Evolutionary conservation across 2,888 invertebrate genomes (phyloP).

Genomic region (Panzeria rudis): DNA sequence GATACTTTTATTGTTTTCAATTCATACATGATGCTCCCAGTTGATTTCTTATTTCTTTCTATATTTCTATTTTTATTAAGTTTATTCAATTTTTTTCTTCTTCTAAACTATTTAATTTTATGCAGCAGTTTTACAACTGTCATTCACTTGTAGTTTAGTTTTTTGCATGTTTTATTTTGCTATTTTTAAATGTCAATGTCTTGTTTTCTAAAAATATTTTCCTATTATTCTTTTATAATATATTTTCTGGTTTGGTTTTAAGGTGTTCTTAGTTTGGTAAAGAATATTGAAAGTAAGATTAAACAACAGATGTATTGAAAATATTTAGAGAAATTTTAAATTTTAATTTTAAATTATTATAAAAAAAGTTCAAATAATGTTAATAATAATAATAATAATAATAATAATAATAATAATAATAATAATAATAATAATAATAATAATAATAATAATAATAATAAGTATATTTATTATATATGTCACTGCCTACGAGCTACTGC

Average conservation of each 20-base stretch:
- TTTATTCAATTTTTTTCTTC: neutral
- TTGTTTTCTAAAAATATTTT: slow-evolving; percentile 54
- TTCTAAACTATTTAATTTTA: slow-evolving; percentile 70
- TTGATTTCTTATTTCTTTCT: slow-evolving; percentile 51
- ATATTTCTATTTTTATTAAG: neutral
- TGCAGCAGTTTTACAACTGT: slow-evolving; percentile 71
- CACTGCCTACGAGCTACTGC: too few relatives aligned
- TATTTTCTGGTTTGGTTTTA: neutral
- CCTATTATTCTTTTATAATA: neutral
- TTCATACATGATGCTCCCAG: slow-evolving; percentile 63
- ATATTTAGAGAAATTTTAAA: too few relatives aligned
- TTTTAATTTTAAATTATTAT: too few relatives aligned
- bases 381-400: too few relatives aligned
- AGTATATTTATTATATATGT: too few relatives aligned
- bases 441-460: too few relatives aligned
- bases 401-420: too few relatives aligned
- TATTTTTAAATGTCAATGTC: slow-evolving; percentile 54
- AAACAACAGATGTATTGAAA: neutral
- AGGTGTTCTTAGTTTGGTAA: neutral
- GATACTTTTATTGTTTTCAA: slow-evolving; percentile 68
- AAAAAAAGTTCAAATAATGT: too few relatives aligned
- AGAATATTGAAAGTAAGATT: neutral
- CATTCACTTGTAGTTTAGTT: slow-evolving; percentile 66
- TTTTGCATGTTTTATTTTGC: slow-evolving; percentile 28
- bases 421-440: too few relatives aligned